phyloP scores from a whole-genome alignment of 2,113 vertebrate genomes.

The Rhynchomys soricoides region DNA sequence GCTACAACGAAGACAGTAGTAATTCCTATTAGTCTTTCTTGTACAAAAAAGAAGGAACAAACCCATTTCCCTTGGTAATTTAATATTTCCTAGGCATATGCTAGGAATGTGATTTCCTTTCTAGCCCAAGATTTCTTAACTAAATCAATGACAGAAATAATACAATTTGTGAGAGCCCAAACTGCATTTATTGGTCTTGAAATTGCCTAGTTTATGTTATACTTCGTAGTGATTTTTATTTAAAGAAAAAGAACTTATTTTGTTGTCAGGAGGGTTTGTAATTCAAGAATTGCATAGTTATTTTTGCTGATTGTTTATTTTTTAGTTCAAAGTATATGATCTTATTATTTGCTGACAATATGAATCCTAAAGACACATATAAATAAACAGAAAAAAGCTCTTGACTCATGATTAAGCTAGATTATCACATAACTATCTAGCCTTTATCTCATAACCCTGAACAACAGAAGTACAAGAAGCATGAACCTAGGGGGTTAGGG shows the following conservation, averaged over 20 bases:
- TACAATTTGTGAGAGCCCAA: slow-evolving; percentile 9
- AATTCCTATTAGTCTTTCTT: slow-evolving; percentile 34
- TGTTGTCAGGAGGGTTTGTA: slow-evolving; percentile 9
- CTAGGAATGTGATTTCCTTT: slow-evolving; percentile 55
- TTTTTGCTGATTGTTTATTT: neutral
- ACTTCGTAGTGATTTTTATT: slow-evolving; percentile 46
- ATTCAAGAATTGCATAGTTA: neutral
- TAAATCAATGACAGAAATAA: slow-evolving; percentile 51
- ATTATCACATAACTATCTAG: neutral
- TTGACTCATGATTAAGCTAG: neutral
- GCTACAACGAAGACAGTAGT: neutral
- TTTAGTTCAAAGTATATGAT: slow-evolving; percentile 34
- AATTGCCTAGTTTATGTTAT: neutral
- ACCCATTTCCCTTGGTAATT: slow-evolving; percentile 55
- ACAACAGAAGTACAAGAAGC: neutral
- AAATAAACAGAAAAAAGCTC: neutral
- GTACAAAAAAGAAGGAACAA: slow-evolving; percentile 3
- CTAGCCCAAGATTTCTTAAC: slow-evolving; percentile 42
- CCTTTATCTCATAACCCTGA: neutral
- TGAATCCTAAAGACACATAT: slow-evolving; percentile 7
- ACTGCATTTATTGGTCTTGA: slow-evolving; percentile 18
- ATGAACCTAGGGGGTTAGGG: neutral
- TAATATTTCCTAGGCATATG: slow-evolving; percentile 43
- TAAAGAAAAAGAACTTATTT: neutral
- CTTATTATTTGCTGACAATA: neutral